Conservation (phyloP, 2,797 vertebrate species). For the Microctenopoma stevenorrisi region DNA sequence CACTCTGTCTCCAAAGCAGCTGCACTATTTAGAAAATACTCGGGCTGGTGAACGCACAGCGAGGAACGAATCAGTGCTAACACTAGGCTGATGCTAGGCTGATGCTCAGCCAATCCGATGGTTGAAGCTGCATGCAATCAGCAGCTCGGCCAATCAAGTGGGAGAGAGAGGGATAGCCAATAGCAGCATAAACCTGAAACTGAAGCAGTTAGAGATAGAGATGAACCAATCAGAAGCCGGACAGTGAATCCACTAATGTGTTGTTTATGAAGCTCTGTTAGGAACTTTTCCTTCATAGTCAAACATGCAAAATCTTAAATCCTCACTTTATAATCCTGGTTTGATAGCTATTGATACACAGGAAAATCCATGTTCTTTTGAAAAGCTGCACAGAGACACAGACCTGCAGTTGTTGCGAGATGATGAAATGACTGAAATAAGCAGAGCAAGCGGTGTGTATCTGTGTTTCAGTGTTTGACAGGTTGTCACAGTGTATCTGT, state of each 20-base stretch:
- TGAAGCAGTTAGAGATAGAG: constrained; percentile 78
- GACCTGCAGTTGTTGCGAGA: constrained; percentile 60
- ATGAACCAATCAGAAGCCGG: constrained; percentile 67
- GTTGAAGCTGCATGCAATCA: constrained; percentile 35
- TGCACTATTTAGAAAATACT: constrained; percentile 58
- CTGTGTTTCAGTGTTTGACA: constrained; percentile 9
- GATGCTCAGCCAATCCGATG: constrained; percentile 58
- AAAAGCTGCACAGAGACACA: constrained; percentile 31
- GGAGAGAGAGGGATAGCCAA: constrained; percentile 54
- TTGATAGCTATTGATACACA: constrained; percentile 32
- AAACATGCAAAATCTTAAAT: constrained; percentile 34
- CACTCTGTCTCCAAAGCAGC: constrained; percentile 69
- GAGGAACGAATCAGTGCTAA: constrained; percentile 64
- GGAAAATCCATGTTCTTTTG: constrained; percentile 32
- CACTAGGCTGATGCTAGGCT: constrained; percentile 19
- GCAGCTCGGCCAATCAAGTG: constrained; percentile 59
- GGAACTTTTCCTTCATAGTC: constrained; percentile 58
- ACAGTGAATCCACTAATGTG: constrained; percentile 56
- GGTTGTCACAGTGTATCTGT: background rate
- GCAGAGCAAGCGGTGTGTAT: constrained; percentile 24
- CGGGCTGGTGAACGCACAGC: constrained; percentile 33
- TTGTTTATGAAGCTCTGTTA: constrained; percentile 65
- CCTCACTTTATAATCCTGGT: constrained; percentile 47
- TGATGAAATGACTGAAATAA: constrained; percentile 64
- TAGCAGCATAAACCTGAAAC: constrained; percentile 54